Evolutionary conservation across 2,113 vertebrate species (phyloP).

Genomic region (Sapayoa aenigma): DNA sequence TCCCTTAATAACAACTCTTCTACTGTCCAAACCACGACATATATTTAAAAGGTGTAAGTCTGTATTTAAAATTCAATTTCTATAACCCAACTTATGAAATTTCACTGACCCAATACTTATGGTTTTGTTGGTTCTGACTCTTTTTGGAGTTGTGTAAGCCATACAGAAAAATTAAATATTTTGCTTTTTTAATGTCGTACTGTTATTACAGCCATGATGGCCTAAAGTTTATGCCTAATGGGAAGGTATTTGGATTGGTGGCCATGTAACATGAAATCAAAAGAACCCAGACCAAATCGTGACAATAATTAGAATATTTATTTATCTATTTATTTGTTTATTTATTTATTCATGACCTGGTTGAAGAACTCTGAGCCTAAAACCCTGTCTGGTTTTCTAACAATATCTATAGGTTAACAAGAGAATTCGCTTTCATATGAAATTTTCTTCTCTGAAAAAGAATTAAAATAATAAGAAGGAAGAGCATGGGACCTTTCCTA

Average conservation of each 20-base stretch:
- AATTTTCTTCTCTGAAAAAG: background rate
- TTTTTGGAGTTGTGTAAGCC: accelerated
- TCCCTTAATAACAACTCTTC: too few relatives aligned
- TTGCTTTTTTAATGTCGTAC: background rate
- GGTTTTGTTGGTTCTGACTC: background rate
- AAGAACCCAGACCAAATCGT: background rate
- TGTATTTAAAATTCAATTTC: background rate
- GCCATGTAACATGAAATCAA: background rate
- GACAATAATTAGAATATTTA: background rate
- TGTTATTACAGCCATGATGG: background rate
- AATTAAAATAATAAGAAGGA: background rate
- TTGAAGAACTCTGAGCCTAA: background rate
- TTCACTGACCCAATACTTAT: background rate
- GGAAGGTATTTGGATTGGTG: background rate
- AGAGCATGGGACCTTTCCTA: background rate
- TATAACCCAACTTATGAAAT: background rate
- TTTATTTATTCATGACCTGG: background rate
- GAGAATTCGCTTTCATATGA: background rate
- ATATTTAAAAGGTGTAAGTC: background rate
- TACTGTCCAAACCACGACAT: too few relatives aligned
- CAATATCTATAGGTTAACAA: background rate
- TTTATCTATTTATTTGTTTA: background rate
- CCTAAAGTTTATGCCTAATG: background rate
- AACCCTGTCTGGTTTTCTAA: background rate
- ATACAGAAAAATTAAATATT: background rate